These are phyloP conservation scores for Drosophila longiperda DNA, from an alignment of 2,888 invertebrate species.

Conservation along the genomic window DNA sequence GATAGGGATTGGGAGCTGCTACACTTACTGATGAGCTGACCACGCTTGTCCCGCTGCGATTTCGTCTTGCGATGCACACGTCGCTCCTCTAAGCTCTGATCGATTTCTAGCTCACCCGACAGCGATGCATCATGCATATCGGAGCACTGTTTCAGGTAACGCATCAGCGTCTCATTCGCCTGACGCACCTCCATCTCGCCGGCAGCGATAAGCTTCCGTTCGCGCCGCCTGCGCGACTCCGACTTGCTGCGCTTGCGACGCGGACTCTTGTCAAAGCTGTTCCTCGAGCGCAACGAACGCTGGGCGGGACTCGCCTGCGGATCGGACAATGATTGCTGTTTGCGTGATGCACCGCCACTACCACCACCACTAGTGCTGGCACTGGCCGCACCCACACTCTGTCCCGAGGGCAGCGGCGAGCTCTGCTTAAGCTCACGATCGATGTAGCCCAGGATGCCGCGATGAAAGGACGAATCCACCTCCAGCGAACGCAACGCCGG, in stretches of 20 bases:
- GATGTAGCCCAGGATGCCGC: conserved; percentile 85
- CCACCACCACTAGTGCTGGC: conserved; percentile 48
- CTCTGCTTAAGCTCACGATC: conserved; percentile 84
- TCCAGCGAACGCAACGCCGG: conserved; percentile 62
- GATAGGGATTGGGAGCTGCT: not conserved
- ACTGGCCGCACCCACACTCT: conserved; percentile 66
- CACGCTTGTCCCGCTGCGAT: conserved; percentile 84
- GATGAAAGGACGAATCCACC: conserved; percentile 82
- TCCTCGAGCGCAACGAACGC: conserved; percentile 84
- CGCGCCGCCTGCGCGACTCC: conserved; percentile 84
- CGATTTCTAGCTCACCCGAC: conserved; percentile 85
- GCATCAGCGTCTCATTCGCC: conserved; percentile 85
- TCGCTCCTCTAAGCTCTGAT: conserved; percentile 84
- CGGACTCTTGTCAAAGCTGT: conserved; percentile 85
- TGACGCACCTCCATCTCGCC: conserved; percentile 85
- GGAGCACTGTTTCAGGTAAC: conserved; percentile 85
- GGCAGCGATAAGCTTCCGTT: conserved; percentile 85
- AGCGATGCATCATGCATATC: conserved; percentile 85
- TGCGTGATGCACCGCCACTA: conserved; percentile 74
- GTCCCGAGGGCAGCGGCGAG: conserved; percentile 81
- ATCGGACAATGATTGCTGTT: conserved; percentile 84
- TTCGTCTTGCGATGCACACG: conserved; percentile 85
- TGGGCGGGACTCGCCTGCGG: conserved; percentile 85
- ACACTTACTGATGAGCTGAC: conserved; percentile 83
- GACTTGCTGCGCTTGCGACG: conserved; percentile 85